A percentile compares a stretch with the other conserved stretches of the same genome.
Evolutionary conservation across 2,797 vertebrate species (phyloP).

Genomic region (Macroramphosus scolopax): DNA sequence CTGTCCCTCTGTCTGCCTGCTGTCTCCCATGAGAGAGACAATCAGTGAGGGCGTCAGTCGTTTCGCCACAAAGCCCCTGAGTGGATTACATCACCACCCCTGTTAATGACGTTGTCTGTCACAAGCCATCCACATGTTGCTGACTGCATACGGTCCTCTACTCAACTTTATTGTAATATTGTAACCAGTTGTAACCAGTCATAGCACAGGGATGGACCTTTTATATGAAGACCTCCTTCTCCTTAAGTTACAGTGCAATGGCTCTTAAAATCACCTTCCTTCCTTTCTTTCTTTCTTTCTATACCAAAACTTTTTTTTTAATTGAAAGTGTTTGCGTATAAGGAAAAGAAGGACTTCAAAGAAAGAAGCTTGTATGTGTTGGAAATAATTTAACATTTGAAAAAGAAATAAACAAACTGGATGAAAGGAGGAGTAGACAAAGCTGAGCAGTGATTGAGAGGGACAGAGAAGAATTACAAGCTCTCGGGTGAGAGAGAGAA

Average conservation of each 20-base stretch:
- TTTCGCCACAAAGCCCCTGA: constrained; percentile 58
- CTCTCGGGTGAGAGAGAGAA: constrained; percentile 8
- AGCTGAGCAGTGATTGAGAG: constrained; percentile 53
- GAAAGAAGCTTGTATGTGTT: constrained; percentile 2
- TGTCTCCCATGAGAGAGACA: constrained; percentile 48
- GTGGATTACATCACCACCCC: constrained; percentile 67
- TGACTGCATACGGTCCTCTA: constrained; percentile 53
- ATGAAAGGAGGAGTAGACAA: constrained; percentile 45
- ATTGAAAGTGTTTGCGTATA: constrained; percentile 34
- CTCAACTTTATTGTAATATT: constrained; percentile 43
- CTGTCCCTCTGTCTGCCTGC: constrained; percentile 19
- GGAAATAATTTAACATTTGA: constrained; percentile 14
- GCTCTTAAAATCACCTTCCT: constrained; percentile 10
- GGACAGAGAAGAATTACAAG: constrained; percentile 44
- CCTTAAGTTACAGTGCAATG: constrained; percentile 7
- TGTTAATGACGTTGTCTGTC: constrained; percentile 55
- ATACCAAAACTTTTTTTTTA: too few relatives aligned
- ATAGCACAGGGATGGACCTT: constrained; percentile 11
- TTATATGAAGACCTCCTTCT: constrained; percentile 16
- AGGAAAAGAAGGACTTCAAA: constrained; percentile 7
- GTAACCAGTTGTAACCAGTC: constrained; percentile 49
- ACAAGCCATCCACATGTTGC: constrained; percentile 47
- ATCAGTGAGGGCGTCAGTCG: constrained; percentile 62
- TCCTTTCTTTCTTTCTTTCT: constrained; percentile 3
- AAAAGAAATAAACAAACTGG: constrained; percentile 36